Percentiles rank a stretch among this genome's conserved stretches.
These are phyloP conservation scores for Agrotis ipsilon DNA, from an alignment of 2,888 invertebrate species.

Conservation along the genomic window DNA sequence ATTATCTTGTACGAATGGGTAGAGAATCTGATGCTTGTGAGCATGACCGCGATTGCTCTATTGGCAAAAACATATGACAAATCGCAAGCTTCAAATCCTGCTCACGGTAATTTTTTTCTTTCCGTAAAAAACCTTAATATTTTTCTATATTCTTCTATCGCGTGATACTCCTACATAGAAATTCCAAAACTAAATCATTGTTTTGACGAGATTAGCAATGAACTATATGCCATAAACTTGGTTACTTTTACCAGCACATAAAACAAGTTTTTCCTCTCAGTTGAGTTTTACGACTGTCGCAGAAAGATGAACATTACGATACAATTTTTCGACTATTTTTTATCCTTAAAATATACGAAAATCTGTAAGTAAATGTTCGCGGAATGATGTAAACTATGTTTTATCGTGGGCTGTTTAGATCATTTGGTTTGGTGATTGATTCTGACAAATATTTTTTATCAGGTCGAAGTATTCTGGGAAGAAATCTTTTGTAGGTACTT, in stretches of 20 bases:
- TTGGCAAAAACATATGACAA: too few species aligned
- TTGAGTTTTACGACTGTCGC: slow-evolving; percentile 45
- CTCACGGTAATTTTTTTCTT: too few species aligned
- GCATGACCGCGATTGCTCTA: too few species aligned
- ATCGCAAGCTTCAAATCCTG: too few species aligned
- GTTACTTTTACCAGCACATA: slow-evolving; percentile 55
- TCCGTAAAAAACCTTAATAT: too few species aligned
- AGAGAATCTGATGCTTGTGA: too few species aligned
- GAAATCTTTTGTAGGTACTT: too few species aligned
- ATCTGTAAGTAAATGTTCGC: slow-evolving; percentile 27
- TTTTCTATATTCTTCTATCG: too few species aligned
- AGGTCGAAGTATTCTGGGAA: background rate
- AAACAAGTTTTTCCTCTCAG: slow-evolving; percentile 52
- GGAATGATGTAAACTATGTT: slow-evolving; percentile 19
- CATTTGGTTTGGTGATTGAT: slow-evolving; percentile 20
- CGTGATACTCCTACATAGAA: slow-evolving; percentile 9
- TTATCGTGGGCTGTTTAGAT: slow-evolving; percentile 26
- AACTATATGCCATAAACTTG: slow-evolving; percentile 43
- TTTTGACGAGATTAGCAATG: slow-evolving; percentile 49
- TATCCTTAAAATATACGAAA: slow-evolving; percentile 26
- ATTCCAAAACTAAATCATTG: slow-evolving; percentile 29
- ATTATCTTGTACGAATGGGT: too few species aligned
- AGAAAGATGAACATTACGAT: slow-evolving; percentile 50
- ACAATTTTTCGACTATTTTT: slow-evolving; percentile 46
- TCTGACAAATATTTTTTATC: slow-evolving; percentile 14